Evolutionary conservation across 2,888 invertebrate species (phyloP).

Genomic region (Nymphalis c-album): DNA sequence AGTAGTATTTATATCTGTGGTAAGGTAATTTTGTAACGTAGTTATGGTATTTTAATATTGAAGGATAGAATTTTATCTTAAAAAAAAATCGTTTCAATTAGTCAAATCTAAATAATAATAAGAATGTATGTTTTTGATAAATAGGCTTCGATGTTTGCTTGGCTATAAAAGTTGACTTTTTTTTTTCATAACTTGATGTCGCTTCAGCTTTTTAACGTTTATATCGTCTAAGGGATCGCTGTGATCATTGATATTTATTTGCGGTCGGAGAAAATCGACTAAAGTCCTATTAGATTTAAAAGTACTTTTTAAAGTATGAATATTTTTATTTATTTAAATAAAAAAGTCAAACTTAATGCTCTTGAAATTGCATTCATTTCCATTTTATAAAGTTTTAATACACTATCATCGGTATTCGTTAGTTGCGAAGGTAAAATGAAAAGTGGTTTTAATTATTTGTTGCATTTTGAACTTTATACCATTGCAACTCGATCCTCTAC

Average conservation of each 20-base stretch:
- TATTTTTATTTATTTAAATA: too few relatives aligned
- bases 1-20: background rate
- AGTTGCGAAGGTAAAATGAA: slow-evolving; percentile 33
- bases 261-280: too few relatives aligned
- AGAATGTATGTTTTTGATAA: too few relatives aligned
- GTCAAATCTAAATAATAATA: too few relatives aligned
- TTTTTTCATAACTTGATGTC: background rate
- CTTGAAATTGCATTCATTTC: slow-evolving; percentile 32
- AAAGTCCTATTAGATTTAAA: too few relatives aligned
- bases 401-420: slow-evolving; percentile 36
- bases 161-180: background rate
- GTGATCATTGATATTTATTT: too few relatives aligned
- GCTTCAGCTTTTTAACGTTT: too few relatives aligned
- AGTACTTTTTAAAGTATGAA: too few relatives aligned
- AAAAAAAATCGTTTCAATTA: too few relatives aligned
- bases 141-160: too few relatives aligned
- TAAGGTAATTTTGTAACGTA: background rate
- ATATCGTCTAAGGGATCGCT: too few relatives aligned
- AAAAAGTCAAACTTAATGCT: slow-evolving; percentile 16
- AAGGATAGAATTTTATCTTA: background rate
- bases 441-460: slow-evolving; percentile 20
- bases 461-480: slow-evolving; percentile 23
- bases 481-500: slow-evolving; percentile 15
- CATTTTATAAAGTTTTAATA: slow-evolving; percentile 27
- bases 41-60: background rate